Percentiles rank a stretch among this genome's conserved stretches.
Conservation (phyloP, 2,888 invertebrate genomes). For the Leucoma salicis region DNA sequence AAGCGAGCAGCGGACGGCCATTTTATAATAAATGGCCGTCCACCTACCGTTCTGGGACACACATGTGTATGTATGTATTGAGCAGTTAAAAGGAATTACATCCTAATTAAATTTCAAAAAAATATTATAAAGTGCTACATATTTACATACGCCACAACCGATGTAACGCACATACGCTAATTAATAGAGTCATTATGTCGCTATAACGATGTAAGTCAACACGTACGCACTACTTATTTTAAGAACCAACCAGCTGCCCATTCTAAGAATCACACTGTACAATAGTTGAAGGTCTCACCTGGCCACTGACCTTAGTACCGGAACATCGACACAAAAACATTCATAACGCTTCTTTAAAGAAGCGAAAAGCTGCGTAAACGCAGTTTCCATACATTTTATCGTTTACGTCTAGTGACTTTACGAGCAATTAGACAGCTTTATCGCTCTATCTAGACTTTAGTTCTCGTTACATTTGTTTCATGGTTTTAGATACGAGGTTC, state of each 20-base stretch:
- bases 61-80: too few species aligned
- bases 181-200: too few species aligned
- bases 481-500: neutral
- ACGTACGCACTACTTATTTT: neutral
- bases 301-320: slow-evolving; percentile 26
- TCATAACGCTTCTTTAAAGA: slow-evolving; percentile 13
- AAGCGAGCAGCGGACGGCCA: too few species aligned
- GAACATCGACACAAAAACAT: slow-evolving; percentile 7
- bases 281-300: slow-evolving; percentile 3
- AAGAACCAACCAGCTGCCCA: neutral
- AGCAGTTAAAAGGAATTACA: too few species aligned
- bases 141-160: too few species aligned
- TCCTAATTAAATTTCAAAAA: too few species aligned
- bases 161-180: too few species aligned
- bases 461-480: slow-evolving; percentile 12
- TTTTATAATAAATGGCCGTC: too few species aligned
- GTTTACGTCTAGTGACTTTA: slow-evolving; percentile 30
- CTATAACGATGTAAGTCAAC: too few species aligned
- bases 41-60: too few species aligned
- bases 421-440: slow-evolving; percentile 39
- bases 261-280: neutral
- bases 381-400: slow-evolving; percentile 21
- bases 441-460: slow-evolving; percentile 35
- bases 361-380: slow-evolving; percentile 14
- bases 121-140: too few species aligned